Conservation (phyloP, 2,888 invertebrate genomes). For the Xylota sylvarum region DNA sequence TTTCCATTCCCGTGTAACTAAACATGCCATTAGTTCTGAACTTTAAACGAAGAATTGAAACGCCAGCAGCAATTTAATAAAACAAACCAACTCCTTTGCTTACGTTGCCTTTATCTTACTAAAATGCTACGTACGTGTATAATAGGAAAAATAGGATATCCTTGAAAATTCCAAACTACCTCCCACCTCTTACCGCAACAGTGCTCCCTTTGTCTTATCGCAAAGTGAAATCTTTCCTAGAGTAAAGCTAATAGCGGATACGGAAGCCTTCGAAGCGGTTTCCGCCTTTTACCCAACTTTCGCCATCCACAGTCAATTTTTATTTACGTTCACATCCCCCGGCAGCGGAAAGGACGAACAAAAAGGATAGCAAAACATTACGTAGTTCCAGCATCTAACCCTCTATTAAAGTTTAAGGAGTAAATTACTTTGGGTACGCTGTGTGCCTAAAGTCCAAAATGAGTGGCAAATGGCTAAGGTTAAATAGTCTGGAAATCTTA, state of each 20-base stretch:
- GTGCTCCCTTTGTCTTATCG: slow-evolving; percentile 68
- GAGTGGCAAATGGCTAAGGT: slow-evolving; percentile 73
- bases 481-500: slow-evolving; percentile 79
- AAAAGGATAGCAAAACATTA: slow-evolving; percentile 46
- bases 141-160: slow-evolving; percentile 32
- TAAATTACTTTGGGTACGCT: slow-evolving; percentile 62
- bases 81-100: slow-evolving; percentile 16
- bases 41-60: background rate
- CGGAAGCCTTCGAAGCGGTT: slow-evolving; percentile 73
- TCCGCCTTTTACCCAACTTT: slow-evolving; percentile 55
- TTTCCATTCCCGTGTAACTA: background rate
- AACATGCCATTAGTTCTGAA: background rate
- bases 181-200: slow-evolving; percentile 2
- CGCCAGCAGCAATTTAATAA: slow-evolving; percentile 29
- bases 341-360: slow-evolving; percentile 62
- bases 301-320: slow-evolving; percentile 38
- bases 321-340: slow-evolving; percentile 65
- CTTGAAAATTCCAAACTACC: slow-evolving; percentile 37
- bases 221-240: slow-evolving; percentile 56
- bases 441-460: slow-evolving; percentile 63
- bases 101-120: slow-evolving; percentile 2
- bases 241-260: slow-evolving; percentile 68
- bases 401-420: slow-evolving; percentile 73
- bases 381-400: slow-evolving; percentile 69
- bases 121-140: background rate